Percentiles rank a stretch among this genome's conserved stretches.
These are phyloP conservation scores for Sitobion miscanthi DNA, from an alignment of 1,140 invertebrate species.

Conservation along the genomic window DNA sequence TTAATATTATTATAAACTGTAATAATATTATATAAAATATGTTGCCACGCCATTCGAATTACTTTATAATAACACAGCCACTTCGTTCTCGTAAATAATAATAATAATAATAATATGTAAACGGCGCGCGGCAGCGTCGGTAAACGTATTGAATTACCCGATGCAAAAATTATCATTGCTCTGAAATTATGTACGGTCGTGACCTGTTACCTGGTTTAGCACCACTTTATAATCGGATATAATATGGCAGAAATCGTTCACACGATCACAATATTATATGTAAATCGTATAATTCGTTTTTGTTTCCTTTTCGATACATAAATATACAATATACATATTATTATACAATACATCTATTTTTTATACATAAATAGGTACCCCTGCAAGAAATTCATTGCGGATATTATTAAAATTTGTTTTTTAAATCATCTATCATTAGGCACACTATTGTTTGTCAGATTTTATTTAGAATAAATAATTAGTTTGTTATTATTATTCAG, in stretches of 20 bases:
- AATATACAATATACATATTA: background rate
- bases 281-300: conserved; percentile 7
- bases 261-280: conserved; percentile 15
- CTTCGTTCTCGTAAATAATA: background rate
- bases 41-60: background rate
- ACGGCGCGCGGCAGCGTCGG: background rate
- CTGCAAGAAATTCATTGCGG: background rate
- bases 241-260: background rate
- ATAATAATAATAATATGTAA: background rate
- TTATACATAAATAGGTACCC: background rate
- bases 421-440: background rate
- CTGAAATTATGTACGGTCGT: conserved; percentile 32
- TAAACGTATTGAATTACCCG: background rate
- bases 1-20: background rate
- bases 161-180: background rate
- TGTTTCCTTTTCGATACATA: background rate
- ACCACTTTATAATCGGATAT: background rate
- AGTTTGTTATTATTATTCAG: background rate
- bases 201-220: conserved; percentile 27
- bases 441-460: background rate
- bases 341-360: background rate
- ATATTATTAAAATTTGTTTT: background rate
- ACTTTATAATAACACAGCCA: background rate
- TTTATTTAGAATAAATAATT: conserved; percentile 18
- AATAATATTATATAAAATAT: background rate